phyloP scores from a whole-genome alignment of 1,140 invertebrate genomes.

The Samia ricini region DNA sequence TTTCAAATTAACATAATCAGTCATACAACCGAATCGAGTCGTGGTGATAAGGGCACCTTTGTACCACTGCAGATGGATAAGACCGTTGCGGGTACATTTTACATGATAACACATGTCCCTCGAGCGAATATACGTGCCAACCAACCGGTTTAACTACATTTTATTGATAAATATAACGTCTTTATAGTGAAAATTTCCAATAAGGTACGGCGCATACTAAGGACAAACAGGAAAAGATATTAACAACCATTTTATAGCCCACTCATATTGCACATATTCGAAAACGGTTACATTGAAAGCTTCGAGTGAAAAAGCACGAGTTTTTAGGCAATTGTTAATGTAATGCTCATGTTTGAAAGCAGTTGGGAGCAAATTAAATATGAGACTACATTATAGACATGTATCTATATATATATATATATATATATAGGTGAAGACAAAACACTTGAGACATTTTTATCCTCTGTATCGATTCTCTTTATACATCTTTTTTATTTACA shows the following conservation, averaged over 20 bases:
- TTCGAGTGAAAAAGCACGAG: background rate
- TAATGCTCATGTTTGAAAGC: background rate
- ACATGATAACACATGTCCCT: background rate
- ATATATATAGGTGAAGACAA: too few species aligned
- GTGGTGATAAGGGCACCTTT: background rate
- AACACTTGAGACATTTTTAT: too few species aligned
- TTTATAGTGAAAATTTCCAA: background rate
- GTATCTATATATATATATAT: background rate
- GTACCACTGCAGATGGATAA: background rate
- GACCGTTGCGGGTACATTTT: background rate
- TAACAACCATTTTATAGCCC: background rate
- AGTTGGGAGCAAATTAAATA: background rate
- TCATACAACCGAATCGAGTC: background rate
- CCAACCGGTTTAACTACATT: background rate
- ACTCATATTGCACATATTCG: background rate
- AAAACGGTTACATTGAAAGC: background rate
- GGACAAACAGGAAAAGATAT: background rate
- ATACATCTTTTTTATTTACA: too few species aligned
- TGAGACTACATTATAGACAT: background rate
- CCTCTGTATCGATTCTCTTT: too few species aligned
- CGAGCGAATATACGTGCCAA: background rate
- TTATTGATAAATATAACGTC: background rate
- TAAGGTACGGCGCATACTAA: too few species aligned
- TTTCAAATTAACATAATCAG: conserved; percentile 8
- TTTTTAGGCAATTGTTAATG: background rate